These are phyloP conservation scores for Drosophila nikananu DNA, from an alignment of 1,140 invertebrate genomes.

Conservation along the genomic window DNA sequence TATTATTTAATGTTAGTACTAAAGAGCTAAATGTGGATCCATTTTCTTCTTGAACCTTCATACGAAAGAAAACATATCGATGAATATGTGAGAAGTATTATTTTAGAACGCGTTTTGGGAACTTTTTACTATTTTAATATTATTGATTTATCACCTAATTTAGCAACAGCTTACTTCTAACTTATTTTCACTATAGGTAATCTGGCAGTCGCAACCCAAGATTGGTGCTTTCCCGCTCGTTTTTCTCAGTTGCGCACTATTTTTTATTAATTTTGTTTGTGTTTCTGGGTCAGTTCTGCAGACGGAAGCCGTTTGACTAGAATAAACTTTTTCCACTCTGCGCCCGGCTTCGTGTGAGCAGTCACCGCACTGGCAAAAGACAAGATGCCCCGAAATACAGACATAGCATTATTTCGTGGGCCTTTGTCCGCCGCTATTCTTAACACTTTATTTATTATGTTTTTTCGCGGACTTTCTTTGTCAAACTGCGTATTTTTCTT, in stretches of 20 bases:
- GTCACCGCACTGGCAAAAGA: conserved; percentile 33
- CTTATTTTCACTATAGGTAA: neutral
- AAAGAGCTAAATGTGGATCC: too few species aligned
- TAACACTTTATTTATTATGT: conserved; percentile 79
- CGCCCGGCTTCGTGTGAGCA: conserved; percentile 47
- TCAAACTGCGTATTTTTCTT: conserved; percentile 61
- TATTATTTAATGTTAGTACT: too few species aligned
- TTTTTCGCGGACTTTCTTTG: conserved; percentile 69
- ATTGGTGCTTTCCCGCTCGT: conserved; percentile 6
- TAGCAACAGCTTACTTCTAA: neutral
- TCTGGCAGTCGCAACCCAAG: neutral
- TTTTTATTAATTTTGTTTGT: conserved; percentile 72
- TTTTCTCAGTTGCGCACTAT: conserved; percentile 37
- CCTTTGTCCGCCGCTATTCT: conserved; percentile 74
- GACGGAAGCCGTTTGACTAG: conserved; percentile 77
- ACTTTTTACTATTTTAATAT: neutral
- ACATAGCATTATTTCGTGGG: conserved; percentile 49
- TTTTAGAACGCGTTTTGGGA: neutral
- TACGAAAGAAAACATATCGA: too few species aligned
- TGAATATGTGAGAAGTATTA: too few species aligned
- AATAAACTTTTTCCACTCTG: conserved; percentile 72
- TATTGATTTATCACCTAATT: neutral
- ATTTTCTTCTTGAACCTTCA: too few species aligned
- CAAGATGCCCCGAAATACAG: conserved; percentile 26
- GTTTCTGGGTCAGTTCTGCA: conserved; percentile 77